Base-by-base conservation (phyloP, 1,140 invertebrate species). In the Meteorus sp. region DNA sequence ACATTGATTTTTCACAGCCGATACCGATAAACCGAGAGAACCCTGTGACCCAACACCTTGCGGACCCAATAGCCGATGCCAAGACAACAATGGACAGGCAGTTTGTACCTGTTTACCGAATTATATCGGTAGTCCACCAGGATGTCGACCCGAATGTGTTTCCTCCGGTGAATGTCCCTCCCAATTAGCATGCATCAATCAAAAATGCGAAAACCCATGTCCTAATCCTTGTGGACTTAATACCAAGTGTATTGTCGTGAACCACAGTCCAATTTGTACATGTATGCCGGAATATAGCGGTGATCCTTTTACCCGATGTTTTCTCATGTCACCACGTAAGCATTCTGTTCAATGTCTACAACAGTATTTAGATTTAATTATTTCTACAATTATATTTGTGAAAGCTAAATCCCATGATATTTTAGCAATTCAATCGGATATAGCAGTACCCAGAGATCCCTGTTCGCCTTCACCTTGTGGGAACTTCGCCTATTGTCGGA, bases 241-340 rank as follows among this genome's bases (percentile, higher is more conserved):
- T 57, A 76, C 81, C 7, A 65, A 74, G 27, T 86, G 85, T 56
- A 67, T 75, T 48, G 83, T 83, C 11, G 78, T 84, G 15, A 83
- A 84, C 60, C 84, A 85, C 66, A 84, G 76, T 58, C 81, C 85
- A 2, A 82, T 85, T 52, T 86, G 85, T 61, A 78, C 74, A 43
- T 86, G 85, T 65, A 75, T 69, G 48, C 51, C 71, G 25, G 72
- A 73, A 60, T 80, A 72, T 56, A 83, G 81, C 41, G 84, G 86
- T 29, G 82, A 87, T 73, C 85, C 86, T 11, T 84, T 85, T 58
- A 73, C 76, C 47, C 68, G 73, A 62, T 86, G 86, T 64, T 72
- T 65, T 31, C 74, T 74, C 22, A 76, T 81, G 55, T 78, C 70
- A 59, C 79, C 71, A 74, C 59, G 79, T 81, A 76, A 78, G 76